Conservation (phyloP, 1,140 invertebrate species). For the Berghia stephanieae region DNA sequence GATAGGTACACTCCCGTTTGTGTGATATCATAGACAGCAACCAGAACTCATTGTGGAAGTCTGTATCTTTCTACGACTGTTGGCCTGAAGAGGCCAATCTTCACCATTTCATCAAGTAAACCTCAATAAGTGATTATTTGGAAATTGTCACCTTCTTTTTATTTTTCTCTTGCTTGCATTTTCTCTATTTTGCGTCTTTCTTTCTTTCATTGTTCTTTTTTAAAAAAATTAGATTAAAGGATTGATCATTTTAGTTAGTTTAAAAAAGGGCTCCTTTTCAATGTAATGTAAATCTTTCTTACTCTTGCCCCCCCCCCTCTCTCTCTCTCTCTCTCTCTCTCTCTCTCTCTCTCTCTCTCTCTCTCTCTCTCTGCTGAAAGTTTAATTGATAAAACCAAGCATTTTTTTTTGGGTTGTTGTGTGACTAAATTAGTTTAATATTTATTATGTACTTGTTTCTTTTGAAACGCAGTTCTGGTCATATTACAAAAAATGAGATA, state of each 20-base stretch:
- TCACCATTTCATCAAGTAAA: conserved; percentile 59
- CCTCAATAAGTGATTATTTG: neutral
- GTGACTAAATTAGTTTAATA: too few relatives aligned
- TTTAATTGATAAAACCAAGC: too few relatives aligned
- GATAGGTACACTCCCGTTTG: conserved; percentile 58
- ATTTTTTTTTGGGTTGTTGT: too few relatives aligned
- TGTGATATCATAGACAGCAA: conserved; percentile 53
- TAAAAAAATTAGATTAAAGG: neutral
- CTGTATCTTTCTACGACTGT: conserved; percentile 52
- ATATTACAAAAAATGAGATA: too few relatives aligned
- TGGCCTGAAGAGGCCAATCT: conserved; percentile 58
- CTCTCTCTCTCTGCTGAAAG: too few relatives aligned
- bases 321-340: too few relatives aligned
- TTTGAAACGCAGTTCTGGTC: too few relatives aligned
- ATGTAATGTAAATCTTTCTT: neutral
- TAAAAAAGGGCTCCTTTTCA: conserved; percentile 6
- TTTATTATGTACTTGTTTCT: too few relatives aligned
- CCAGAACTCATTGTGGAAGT: conserved; percentile 50
- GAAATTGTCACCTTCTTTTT: neutral
- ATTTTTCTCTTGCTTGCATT: neutral
- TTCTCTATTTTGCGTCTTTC: neutral
- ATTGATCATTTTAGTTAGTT: neutral
- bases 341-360: too few relatives aligned
- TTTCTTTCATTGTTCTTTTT: neutral
- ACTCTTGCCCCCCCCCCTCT: neutral